Conservation (phyloP, 2,797 vertebrate species). For the Avahi laniger region DNA sequence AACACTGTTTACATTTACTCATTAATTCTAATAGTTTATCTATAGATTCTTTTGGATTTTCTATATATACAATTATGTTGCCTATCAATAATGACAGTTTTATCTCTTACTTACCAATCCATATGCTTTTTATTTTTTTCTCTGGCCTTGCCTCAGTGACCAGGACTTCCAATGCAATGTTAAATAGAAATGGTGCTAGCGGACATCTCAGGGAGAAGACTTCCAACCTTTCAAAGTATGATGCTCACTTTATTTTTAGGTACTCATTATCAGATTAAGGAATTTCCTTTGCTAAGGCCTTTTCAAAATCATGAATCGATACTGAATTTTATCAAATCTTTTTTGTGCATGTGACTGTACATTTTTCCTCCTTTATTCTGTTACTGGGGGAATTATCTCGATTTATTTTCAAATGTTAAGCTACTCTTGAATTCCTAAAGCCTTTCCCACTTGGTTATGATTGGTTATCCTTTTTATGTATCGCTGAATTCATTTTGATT, state of each 20-base stretch:
- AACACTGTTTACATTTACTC: slow-evolving; percentile 8
- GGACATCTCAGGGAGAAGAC: background rate
- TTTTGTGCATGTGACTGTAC: background rate
- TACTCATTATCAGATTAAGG: slow-evolving; percentile 13
- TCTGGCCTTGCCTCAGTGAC: background rate
- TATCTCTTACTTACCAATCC: background rate
- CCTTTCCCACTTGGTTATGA: background rate
- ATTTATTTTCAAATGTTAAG: slow-evolving; percentile 52
- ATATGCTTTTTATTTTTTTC: background rate
- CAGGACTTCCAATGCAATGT: background rate
- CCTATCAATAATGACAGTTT: background rate
- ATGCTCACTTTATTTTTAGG: slow-evolving; percentile 1
- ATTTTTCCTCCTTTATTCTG: background rate
- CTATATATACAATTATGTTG: background rate
- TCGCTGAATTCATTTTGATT: slow-evolving; percentile 36
- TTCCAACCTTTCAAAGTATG: slow-evolving; percentile 10
- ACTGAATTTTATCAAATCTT: slow-evolving; percentile 22
- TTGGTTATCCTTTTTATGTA: background rate
- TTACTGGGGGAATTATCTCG: background rate
- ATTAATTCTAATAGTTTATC: slow-evolving; percentile 21
- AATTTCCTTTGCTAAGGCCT: slow-evolving; percentile 8
- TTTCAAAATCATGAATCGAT: slow-evolving; percentile 2
- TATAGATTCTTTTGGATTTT: slow-evolving; percentile 8
- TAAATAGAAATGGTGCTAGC: background rate
- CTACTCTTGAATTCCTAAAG: slow-evolving; percentile 40